These are phyloP conservation scores for Epistrophella euchroma DNA, from an alignment of 2,888 invertebrate genomes.

Conservation along the genomic window DNA sequence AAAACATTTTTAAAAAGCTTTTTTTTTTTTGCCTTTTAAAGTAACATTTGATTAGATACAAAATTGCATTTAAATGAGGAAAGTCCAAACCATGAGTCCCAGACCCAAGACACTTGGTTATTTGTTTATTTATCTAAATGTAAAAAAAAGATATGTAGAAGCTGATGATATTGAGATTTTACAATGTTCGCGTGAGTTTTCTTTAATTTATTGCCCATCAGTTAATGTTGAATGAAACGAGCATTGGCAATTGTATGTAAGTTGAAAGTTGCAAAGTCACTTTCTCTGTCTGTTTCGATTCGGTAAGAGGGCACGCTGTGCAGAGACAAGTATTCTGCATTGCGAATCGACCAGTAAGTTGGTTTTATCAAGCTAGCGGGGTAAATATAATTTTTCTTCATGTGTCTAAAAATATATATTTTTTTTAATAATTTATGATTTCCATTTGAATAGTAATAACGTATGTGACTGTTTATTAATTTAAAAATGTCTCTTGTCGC, in stretches of 20 bases:
- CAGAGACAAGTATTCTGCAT: neutral
- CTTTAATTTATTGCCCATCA: slow-evolving; percentile 24
- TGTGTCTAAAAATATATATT: neutral
- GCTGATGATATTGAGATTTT: neutral
- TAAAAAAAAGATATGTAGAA: neutral
- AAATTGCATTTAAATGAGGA: slow-evolving; percentile 15
- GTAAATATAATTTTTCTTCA: neutral
- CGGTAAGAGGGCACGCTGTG: slow-evolving; percentile 25
- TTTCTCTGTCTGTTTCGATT: slow-evolving; percentile 58
- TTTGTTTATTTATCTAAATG: neutral
- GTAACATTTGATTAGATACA: neutral
- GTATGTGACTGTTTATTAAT: slow-evolving; percentile 18
- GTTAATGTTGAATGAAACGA: slow-evolving; percentile 23
- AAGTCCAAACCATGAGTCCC: slow-evolving; percentile 1
- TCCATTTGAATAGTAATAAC: slow-evolving; percentile 8
- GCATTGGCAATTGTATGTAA: slow-evolving; percentile 18
- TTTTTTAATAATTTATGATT: neutral
- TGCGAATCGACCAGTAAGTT: slow-evolving; percentile 4
- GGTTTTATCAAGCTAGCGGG: neutral
- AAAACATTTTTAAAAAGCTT: neutral
- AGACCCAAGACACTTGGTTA: neutral
- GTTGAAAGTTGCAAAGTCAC: slow-evolving; percentile 71
- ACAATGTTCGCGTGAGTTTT: slow-evolving; percentile 14
- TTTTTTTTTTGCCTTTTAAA: neutral
- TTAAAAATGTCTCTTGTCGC: slow-evolving; percentile 10